phyloP scores from a whole-genome alignment of 1,140 invertebrate species.

The Homalodisca vitripennis region DNA sequence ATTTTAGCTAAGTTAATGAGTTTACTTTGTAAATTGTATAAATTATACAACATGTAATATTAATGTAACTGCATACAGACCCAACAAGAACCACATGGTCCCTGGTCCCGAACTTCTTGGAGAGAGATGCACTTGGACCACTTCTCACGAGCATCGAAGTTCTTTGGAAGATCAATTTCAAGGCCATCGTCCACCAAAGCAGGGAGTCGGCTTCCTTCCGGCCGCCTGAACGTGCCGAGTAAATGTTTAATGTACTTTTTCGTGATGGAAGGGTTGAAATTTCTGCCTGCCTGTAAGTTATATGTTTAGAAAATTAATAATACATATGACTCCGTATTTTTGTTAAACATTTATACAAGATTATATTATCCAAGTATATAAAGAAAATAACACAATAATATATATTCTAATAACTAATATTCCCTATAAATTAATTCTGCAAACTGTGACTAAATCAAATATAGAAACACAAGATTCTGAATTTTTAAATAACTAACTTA shows the following conservation, averaged over 20 bases:
- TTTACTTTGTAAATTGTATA: too few relatives aligned
- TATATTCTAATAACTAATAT: not conserved
- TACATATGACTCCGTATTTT: not conserved
- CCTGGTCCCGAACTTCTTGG: constrained; percentile 74
- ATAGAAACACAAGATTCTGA: not conserved
- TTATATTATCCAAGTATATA: not conserved
- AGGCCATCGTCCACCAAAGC: constrained; percentile 38
- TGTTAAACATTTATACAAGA: not conserved
- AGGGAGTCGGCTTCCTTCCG: not conserved
- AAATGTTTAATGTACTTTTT: constrained; percentile 13
- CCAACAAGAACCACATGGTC: constrained; percentile 66
- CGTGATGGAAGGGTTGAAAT: not conserved
- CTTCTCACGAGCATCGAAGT: constrained; percentile 74
- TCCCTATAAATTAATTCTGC: not conserved
- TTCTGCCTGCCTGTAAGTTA: constrained; percentile 20
- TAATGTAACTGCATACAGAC: constrained; percentile 44
- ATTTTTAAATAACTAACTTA: too few relatives aligned
- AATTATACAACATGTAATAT: not conserved
- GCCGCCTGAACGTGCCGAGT: not conserved
- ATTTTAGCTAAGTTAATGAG: too few relatives aligned
- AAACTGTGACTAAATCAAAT: not conserved
- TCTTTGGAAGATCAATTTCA: constrained; percentile 53
- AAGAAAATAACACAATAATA: not conserved
- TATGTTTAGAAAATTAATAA: not conserved
- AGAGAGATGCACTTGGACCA: constrained; percentile 85